Conservation (phyloP, 53 echinoderm and acorn worm species). For the Stichopus horrens region DNA sequence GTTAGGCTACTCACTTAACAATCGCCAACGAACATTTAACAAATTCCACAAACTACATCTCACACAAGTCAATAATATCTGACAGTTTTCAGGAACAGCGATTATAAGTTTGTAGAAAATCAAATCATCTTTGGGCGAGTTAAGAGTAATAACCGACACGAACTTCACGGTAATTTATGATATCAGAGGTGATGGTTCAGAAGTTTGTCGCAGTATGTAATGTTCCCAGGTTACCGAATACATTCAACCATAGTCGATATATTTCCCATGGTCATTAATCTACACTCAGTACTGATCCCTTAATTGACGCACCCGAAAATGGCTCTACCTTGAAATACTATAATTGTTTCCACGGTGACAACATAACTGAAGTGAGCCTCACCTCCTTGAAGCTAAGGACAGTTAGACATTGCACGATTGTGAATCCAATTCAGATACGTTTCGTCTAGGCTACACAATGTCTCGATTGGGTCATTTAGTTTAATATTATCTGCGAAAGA, state of each 20-base stretch:
- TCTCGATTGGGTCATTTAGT: no score
- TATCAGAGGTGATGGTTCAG: neutral
- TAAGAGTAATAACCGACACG: neutral
- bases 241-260: neutral
- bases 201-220: neutral
- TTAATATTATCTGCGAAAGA: no score
- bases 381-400: no score
- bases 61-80: neutral
- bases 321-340: no score
- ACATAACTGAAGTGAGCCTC: no score
- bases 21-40: neutral
- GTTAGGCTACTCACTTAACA: neutral
- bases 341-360: no score
- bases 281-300: no score
- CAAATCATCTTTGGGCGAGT: neutral
- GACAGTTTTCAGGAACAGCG: neutral
- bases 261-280: no score
- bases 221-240: neutral
- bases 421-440: no score
- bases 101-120: neutral
- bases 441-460: no score
- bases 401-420: no score
- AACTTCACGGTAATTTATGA: neutral
- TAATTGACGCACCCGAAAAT: no score
- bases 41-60: neutral